phyloP scores from a whole-genome alignment of 2,113 vertebrate genomes.

The Gymnobelideus leadbeateri region DNA sequence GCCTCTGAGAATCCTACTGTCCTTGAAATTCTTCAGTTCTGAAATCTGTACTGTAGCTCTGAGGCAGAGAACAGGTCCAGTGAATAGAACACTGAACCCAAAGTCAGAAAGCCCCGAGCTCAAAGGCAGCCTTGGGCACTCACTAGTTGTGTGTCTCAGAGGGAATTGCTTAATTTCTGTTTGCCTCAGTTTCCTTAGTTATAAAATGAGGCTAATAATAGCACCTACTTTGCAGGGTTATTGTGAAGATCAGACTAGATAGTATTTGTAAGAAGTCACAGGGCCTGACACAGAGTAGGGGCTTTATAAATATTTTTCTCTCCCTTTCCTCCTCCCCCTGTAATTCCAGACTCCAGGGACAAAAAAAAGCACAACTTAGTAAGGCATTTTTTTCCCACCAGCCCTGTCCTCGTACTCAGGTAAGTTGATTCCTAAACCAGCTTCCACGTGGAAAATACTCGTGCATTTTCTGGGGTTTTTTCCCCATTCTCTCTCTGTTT shows the following conservation, averaged over 20 bases:
- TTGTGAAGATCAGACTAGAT: not conserved
- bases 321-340: not conserved
- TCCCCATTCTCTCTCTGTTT: not conserved
- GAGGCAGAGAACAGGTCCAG: not conserved
- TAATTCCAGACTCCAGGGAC: not conserved
- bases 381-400: not conserved
- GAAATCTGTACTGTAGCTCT: not conserved
- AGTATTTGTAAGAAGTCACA: not conserved
- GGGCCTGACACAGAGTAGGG: not conserved
- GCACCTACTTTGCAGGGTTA: not conserved
- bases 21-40: not conserved
- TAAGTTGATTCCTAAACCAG: not conserved
- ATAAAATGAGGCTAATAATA: not conserved
- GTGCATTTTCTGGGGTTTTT: not conserved
- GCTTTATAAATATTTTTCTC: not conserved
- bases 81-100: not conserved
- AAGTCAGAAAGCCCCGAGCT: not conserved
- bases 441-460: not conserved
- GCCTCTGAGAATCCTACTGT: too few species aligned
- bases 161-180: not conserved
- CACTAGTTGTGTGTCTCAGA: not conserved
- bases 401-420: not conserved
- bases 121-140: not conserved
- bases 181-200: not conserved
- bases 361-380: not conserved